These are phyloP conservation scores for Polypedilum pembai DNA, from an alignment of 1,140 invertebrate genomes.

Conservation along the genomic window DNA sequence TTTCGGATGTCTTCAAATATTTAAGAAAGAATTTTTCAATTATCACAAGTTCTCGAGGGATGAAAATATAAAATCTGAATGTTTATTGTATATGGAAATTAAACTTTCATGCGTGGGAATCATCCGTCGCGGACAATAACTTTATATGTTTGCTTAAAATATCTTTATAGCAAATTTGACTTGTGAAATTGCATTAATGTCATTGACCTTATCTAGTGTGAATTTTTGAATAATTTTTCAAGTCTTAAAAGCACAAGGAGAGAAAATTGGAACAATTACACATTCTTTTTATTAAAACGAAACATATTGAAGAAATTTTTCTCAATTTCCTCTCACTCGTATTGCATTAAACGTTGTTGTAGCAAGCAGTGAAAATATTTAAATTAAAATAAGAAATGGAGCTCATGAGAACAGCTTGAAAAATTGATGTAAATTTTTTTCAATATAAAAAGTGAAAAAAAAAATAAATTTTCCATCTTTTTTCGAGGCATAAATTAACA, in stretches of 20 bases:
- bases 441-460: conserved; percentile 24
- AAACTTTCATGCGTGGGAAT: too few relatives aligned
- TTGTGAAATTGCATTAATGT: background rate
- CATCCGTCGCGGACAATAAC: too few relatives aligned
- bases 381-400: conserved; percentile 1
- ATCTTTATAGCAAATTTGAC: background rate
- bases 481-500: conserved; percentile 7
- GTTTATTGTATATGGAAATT: background rate
- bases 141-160: background rate
- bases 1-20: background rate
- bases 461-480: conserved; percentile 7
- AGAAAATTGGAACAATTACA: background rate
- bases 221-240: background rate
- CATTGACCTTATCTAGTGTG: background rate
- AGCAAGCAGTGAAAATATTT: background rate
- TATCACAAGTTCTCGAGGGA: background rate
- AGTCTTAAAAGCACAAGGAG: background rate
- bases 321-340: conserved; percentile 15
- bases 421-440: conserved; percentile 28
- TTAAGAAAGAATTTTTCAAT: background rate
- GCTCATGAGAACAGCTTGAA: conserved; percentile 12
- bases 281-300: background rate
- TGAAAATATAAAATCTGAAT: background rate
- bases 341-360: background rate
- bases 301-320: conserved; percentile 28